phyloP scores from a whole-genome alignment of 2,113 vertebrate species.

The Spea bombifrons region DNA sequence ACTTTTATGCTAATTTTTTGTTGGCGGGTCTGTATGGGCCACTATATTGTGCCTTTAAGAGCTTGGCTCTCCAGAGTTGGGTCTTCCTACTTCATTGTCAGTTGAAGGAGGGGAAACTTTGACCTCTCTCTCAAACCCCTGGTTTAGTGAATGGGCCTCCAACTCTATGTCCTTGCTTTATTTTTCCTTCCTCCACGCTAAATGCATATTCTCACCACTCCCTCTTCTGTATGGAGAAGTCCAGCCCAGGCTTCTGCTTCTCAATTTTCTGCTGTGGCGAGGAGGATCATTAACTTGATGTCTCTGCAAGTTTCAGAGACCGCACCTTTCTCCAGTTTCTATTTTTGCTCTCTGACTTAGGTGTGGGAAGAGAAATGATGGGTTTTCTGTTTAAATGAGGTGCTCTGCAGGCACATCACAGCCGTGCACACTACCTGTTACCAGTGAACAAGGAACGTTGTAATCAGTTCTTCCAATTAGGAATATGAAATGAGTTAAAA shows the following conservation, averaged over 20 bases:
- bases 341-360: conserved; percentile 24
- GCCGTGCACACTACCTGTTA: not conserved
- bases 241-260: conserved; percentile 1
- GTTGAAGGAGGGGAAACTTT: no score
- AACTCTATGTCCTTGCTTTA: no score
- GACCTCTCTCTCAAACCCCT: no score
- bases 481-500: no score
- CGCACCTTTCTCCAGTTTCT: conserved; percentile 38
- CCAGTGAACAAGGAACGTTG: not conserved
- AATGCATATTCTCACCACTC: not conserved
- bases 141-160: no score
- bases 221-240: not conserved
- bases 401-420: conserved; percentile 4
- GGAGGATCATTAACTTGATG: conserved; percentile 8
- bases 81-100: no score
- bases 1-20: no score
- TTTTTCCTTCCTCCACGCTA: no score
- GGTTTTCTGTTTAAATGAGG: conserved; percentile 37
- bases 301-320: conserved; percentile 22
- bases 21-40: no score
- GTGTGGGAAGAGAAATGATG: conserved; percentile 33
- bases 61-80: no score
- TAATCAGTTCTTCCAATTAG: no score
- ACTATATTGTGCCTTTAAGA: no score
- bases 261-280: conserved; percentile 4